phyloP scores from a whole-genome alignment of 2,113 vertebrate species.

The Myiagra hebetior region DNA sequence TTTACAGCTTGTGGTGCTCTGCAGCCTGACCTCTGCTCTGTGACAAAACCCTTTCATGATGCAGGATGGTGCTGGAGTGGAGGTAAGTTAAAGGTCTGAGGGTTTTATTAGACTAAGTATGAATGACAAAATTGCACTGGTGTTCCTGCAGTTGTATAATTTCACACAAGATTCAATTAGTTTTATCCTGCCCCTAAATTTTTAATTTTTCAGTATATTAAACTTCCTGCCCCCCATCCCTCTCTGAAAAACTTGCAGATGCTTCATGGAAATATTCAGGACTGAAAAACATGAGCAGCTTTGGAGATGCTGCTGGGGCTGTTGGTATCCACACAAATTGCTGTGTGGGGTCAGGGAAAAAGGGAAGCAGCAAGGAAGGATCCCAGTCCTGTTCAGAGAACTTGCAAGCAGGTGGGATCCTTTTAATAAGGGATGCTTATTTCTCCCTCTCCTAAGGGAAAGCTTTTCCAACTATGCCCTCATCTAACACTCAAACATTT shows the following conservation, averaged over 20 bases:
- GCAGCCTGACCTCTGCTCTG: neutral
- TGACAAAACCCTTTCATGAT: neutral
- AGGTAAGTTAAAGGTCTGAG: conserved; percentile 12
- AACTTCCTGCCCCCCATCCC: neutral
- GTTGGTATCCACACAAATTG: neutral
- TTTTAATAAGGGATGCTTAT: neutral
- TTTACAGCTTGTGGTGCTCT: neutral
- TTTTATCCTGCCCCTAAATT: conserved; percentile 8
- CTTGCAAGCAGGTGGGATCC: neutral
- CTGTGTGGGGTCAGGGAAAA: neutral
- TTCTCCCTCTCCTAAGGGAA: neutral
- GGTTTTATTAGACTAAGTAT: neutral
- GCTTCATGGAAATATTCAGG: neutral
- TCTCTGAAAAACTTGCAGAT: neutral
- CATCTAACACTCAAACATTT: neutral
- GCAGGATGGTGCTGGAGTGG: neutral
- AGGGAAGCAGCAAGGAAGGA: neutral
- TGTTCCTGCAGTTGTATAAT: neutral
- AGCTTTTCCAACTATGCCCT: neutral
- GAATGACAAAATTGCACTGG: conserved; percentile 17
- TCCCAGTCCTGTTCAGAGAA: neutral
- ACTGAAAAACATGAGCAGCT: neutral
- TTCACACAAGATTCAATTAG: neutral
- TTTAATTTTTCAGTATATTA: conserved; percentile 34
- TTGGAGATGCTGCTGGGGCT: neutral